Base-by-base conservation (phyloP, 2,113 vertebrate genomes). In the Hydrolagus affinis region DNA sequence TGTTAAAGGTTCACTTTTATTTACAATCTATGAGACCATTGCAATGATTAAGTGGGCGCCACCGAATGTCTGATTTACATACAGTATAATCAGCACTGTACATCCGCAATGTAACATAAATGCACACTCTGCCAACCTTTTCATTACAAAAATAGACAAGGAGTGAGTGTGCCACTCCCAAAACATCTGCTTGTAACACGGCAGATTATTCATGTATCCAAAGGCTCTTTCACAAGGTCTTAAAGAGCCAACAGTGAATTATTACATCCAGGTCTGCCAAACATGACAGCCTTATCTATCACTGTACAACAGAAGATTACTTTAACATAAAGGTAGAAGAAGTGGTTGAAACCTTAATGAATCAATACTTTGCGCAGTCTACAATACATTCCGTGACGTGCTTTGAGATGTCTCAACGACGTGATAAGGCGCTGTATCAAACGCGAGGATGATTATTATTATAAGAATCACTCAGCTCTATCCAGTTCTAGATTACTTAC, bases 41-140 rank as follows among this genome's bases (percentile, higher is more conserved):
- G 78, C 32, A 83, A 32, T 83, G 62, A 83, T 83, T 66, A 66
- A 83, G 62, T 83, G 78, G 78, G 78, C 64, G 62, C 25, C 23
- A 66, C 15, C 64, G 60, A 83, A 66, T 66, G 78, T 25, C 62
- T 62, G 44, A 83, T 83, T 83, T 83, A 62, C 78, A 83, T 83
- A 66, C 60, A 83, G 78, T 68, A 83, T 83, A 83, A 83, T 66
- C 62, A 83, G 25, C 60, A 32, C 25, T 66, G 78, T 66, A 21
- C 62, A 83, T 66, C 60, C 0, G 25, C 78, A 83, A 66, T 83
- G 78, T 83, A 30, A 83, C 78, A 83, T 68, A 83, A 83, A 83
- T 83, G 78, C 78, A 83, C 62, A 64, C 78, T 83, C 6, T 68
- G 62, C 78, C 62, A 83, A 83, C 59, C 78, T 83, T 83, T 32